These are phyloP conservation scores for Lepisosteus osseus DNA, from an alignment of 2,113 vertebrate species.

Conservation along the genomic window DNA sequence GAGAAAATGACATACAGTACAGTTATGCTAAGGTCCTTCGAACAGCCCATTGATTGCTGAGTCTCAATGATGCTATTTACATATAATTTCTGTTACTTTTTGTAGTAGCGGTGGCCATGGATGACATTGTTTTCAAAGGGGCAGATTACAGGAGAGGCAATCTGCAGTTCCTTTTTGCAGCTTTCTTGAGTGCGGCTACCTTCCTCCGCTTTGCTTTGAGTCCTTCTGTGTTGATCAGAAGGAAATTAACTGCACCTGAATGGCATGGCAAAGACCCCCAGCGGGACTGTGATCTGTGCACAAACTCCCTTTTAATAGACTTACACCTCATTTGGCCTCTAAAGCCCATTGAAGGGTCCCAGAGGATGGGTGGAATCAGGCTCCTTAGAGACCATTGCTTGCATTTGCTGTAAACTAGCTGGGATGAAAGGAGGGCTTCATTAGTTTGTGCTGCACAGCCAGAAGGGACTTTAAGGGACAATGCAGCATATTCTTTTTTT, in stretches of 20 bases:
- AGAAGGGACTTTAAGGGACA: constrained; percentile 69
- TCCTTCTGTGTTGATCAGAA: constrained; percentile 51
- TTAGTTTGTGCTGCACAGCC: constrained; percentile 71
- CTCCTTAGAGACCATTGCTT: constrained; percentile 55
- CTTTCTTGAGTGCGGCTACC: constrained; percentile 39
- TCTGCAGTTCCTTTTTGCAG: constrained; percentile 39
- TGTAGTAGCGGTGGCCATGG: background rate
- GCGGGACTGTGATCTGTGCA: constrained; percentile 71
- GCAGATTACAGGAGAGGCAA: constrained; percentile 48
- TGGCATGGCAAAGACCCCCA: constrained; percentile 69
- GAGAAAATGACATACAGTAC: constrained; percentile 13
- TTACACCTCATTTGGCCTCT: constrained; percentile 83
- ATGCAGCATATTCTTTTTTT: constrained; percentile 56
- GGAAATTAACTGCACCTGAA: constrained; percentile 73
- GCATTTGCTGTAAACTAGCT: constrained; percentile 67
- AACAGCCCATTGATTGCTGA: constrained; percentile 33
- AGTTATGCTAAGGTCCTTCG: constrained; percentile 41
- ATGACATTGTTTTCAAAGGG: background rate
- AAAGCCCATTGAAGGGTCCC: constrained; percentile 79
- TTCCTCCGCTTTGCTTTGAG: constrained; percentile 37
- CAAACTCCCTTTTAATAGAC: constrained; percentile 82
- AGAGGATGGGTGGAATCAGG: constrained; percentile 51
- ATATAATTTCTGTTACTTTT: background rate
- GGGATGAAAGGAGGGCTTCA: constrained; percentile 70
- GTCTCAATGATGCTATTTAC: background rate